Evolutionary conservation across 2,113 vertebrate genomes (phyloP), one percentile per base, ranked within the genome.

Genomic region (Willisornis vidua): DNA sequence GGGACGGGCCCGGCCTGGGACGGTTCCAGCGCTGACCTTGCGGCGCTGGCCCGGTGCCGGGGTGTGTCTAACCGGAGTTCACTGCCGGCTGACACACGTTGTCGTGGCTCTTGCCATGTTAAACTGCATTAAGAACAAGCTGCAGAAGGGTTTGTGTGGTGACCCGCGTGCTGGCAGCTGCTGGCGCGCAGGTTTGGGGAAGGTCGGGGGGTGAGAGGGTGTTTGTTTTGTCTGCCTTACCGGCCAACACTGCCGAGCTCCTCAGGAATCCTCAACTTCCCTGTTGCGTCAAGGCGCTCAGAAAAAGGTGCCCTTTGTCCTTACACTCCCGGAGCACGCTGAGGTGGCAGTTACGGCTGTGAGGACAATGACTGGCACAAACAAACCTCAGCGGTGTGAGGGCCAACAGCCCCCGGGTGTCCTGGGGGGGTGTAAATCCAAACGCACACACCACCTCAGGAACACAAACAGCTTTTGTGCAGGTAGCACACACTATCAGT

Each of bases 1-100:
- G 31, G 19, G 22, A 33, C 43, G 22, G 26, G 29, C 23, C 25
- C 2, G 35, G 49, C 13, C 28, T 12, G 9, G 4, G 23, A 65
- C 70, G 6, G 67, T 54, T 81, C 41, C 0, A 46, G 89, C 13
- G 2, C 51, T 88, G 91, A 80, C 67, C 73, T 89, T 72, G 78
- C 4, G 1, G 79, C 13, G n/a, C 16, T 1, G 23, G 29, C 16
- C 6, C 0, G 5, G 24, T 26, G 2, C 1, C 1, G 15, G 19
- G 3, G 3, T 3, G 33, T 10, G 4, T 10, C 0, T 13, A 3
- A 8, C 2, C 2, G 1, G 25, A 24, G 35, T 24, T 35, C 12
- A 39, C 13, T 3, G 2, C 9, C 8, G 1, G 46, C 17, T 4
- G 17, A 4, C 25, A 19, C 19, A 23, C 46, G 39, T 35, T 68